phyloP scores from a whole-genome alignment of 1,140 invertebrate genomes.

The Mya arenaria region DNA sequence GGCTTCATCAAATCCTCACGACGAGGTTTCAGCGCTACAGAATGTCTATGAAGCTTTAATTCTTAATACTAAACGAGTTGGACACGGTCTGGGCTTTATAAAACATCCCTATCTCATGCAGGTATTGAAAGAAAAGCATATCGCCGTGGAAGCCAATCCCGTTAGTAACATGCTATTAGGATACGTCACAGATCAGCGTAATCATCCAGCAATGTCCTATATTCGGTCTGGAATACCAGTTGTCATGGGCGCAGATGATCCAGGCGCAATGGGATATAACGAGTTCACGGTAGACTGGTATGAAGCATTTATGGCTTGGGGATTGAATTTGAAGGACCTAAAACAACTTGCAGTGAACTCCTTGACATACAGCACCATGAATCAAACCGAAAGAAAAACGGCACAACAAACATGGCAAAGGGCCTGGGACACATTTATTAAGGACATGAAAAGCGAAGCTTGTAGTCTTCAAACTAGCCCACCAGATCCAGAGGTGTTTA shows the following conservation, averaged over 20 bases:
- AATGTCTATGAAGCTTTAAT: constrained; percentile 67
- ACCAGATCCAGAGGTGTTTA: not conserved
- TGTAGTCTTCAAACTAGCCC: constrained; percentile 37
- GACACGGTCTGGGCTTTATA: constrained; percentile 65
- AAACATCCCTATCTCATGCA: constrained; percentile 67
- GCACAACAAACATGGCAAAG: constrained; percentile 63
- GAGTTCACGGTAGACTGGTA: constrained; percentile 73
- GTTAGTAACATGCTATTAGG: constrained; percentile 69
- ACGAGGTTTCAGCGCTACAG: constrained; percentile 59
- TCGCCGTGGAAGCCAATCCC: constrained; percentile 66
- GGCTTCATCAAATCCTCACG: constrained; percentile 53
- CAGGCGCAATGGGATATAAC: constrained; percentile 69
- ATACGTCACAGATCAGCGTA: constrained; percentile 63
- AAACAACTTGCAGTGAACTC: constrained; percentile 65
- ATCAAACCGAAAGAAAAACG: constrained; percentile 41
- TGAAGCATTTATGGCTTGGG: constrained; percentile 67
- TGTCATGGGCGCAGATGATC: constrained; percentile 70
- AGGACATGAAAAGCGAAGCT: constrained; percentile 49
- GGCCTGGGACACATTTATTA: constrained; percentile 58
- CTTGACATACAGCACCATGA: constrained; percentile 62
- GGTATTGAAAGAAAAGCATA: constrained; percentile 56
- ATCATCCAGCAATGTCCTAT: constrained; percentile 66
- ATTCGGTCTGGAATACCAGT: constrained; percentile 67
- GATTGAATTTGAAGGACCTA: constrained; percentile 65
- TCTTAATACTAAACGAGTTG: constrained; percentile 62